phyloP scores from a whole-genome alignment of 2,888 invertebrate genomes.

The Drosophila infuscata region DNA sequence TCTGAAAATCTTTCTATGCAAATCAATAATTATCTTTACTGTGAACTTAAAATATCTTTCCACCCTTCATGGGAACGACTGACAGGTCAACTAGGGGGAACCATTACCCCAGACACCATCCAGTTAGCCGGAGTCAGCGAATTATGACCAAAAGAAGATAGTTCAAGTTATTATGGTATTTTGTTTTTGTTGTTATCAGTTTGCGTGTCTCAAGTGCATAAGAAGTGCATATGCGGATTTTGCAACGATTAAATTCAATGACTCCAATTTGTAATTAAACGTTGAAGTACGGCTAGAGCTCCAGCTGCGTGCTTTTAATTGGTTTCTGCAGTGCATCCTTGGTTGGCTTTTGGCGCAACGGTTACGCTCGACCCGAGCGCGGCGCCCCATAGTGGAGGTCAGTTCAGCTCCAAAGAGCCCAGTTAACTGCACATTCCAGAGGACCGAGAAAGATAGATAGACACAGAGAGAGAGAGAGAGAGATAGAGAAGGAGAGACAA shows the following conservation, averaged over 20 bases:
- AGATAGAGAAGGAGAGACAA: slow-evolving; percentile 4
- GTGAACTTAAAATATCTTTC: not conserved
- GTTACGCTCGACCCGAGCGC: slow-evolving; percentile 74
- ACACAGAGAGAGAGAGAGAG: not conserved
- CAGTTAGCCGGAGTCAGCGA: slow-evolving; percentile 49
- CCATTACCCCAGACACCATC: slow-evolving; percentile 1
- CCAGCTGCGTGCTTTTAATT: slow-evolving; percentile 79
- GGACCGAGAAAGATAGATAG: not conserved
- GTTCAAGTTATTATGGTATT: slow-evolving; percentile 23
- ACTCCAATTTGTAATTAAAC: slow-evolving; percentile 82
- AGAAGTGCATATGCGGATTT: slow-evolving; percentile 65
- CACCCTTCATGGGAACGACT: not conserved
- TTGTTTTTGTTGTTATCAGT: slow-evolving; percentile 32
- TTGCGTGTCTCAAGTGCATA: slow-evolving; percentile 74
- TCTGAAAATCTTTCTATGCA: not conserved
- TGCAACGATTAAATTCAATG: slow-evolving; percentile 77
- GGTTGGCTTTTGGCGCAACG: slow-evolving; percentile 81
- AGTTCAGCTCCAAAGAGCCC: slow-evolving; percentile 37
- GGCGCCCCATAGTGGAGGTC: slow-evolving; percentile 59
- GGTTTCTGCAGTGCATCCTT: slow-evolving; percentile 76
- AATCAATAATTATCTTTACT: not conserved
- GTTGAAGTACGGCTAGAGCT: slow-evolving; percentile 56
- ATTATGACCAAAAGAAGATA: slow-evolving; percentile 62
- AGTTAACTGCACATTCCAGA: slow-evolving; percentile 9
- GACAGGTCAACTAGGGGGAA: slow-evolving; percentile 22